These are phyloP conservation scores for Drosophila fuyamai DNA, from an alignment of 1,140 invertebrate species.

Conservation along the genomic window DNA sequence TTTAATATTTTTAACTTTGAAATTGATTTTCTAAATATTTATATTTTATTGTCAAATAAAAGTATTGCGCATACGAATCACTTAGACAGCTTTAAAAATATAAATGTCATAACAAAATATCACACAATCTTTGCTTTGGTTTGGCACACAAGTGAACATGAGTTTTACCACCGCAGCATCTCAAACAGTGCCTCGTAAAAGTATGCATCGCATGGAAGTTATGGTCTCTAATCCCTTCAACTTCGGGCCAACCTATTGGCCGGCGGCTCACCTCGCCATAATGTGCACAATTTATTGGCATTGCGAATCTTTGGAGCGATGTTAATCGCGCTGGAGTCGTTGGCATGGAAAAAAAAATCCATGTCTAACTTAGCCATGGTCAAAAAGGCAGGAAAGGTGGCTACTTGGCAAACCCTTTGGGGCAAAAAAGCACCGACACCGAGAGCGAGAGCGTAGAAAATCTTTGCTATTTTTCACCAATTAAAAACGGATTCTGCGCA, in stretches of 20 bases:
- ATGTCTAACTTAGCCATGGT: conserved; percentile 15
- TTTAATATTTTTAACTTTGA: no score
- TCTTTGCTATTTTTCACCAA: conserved; percentile 80
- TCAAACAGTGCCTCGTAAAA: conserved; percentile 23
- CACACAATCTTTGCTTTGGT: background rate
- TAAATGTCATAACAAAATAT: no score
- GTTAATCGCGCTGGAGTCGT: conserved; percentile 59
- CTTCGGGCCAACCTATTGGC: conserved; percentile 30
- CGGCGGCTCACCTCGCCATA: conserved; percentile 43
- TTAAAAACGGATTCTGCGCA: conserved; percentile 79
- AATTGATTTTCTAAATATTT: no score
- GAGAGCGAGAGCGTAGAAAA: conserved; percentile 62
- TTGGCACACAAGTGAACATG: background rate
- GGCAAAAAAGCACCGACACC: conserved; percentile 9
- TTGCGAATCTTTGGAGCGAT: conserved; percentile 77
- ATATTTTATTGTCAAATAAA: no score
- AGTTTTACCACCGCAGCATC: background rate
- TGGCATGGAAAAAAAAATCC: background rate
- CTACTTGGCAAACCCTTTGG: conserved; percentile 65
- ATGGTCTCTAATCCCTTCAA: conserved; percentile 32
- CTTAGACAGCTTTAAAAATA: no score
- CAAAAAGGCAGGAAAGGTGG: conserved; percentile 27
- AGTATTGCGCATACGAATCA: no score
- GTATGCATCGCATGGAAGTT: conserved; percentile 5
- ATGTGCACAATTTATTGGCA: conserved; percentile 79